Conservation (phyloP, 2,888 invertebrate species). For the Cabera pusaria region DNA sequence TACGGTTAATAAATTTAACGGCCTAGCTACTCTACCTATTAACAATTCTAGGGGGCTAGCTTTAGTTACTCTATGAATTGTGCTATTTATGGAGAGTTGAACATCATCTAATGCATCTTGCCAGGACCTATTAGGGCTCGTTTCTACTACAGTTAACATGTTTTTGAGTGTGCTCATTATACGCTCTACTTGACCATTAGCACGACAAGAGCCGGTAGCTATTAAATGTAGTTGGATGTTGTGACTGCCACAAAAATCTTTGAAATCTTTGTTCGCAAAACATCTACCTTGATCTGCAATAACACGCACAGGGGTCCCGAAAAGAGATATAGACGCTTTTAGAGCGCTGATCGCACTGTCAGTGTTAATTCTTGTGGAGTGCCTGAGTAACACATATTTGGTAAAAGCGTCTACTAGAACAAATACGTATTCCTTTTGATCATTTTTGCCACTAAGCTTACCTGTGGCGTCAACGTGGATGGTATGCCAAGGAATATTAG, state of each 20-base stretch:
- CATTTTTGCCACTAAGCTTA: too few species aligned
- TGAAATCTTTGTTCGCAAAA: too few species aligned
- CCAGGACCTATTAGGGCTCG: background rate
- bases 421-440: too few species aligned
- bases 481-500: too few species aligned
- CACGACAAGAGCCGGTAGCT: too few species aligned
- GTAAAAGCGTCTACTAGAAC: too few species aligned
- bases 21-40: slow-evolving; percentile 1
- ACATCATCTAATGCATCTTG: background rate
- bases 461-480: too few species aligned
- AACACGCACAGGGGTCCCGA: background rate
- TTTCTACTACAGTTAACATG: slow-evolving; percentile 1
- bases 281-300: too few species aligned
- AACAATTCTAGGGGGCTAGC: slow-evolving; percentile 7
- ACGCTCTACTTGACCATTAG: too few species aligned
- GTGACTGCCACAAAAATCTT: too few species aligned
- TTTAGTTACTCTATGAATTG: slow-evolving; percentile 7
- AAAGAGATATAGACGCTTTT: background rate
- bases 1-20: background rate
- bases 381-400: too few species aligned
- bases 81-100: slow-evolving; percentile 7
- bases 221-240: too few species aligned
- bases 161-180: slow-evolving; percentile 1
- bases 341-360: background rate
- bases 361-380: slow-evolving; percentile 13